Base-by-base conservation (phyloP, 1,140 invertebrate species). In the Polypedilum pembai region DNA sequence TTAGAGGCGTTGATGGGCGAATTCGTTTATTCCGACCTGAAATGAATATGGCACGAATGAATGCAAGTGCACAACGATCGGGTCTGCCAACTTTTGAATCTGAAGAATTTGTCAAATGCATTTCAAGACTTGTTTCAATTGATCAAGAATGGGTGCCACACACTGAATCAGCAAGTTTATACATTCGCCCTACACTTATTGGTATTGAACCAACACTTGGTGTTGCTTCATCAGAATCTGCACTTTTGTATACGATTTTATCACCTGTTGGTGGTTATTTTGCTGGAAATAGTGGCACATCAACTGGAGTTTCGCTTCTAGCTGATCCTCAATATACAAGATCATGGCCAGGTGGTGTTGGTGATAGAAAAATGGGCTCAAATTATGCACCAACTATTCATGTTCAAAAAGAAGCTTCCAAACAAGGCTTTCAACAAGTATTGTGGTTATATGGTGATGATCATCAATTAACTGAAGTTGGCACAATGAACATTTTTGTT, bases 111-210 rank as follows among this genome's bases (percentile, higher is more conserved):
- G 88, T 98, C 15, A 89, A 92, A 81, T 95, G 95, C 78, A 85
- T 99, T 12, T 88, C 89, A 78, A 88, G 94, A 78, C 85, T 99
- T 65, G 85, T 99, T 73, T 87, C 88, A 79, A 92, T 99, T 75
- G 98, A 99, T 80, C 91, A 94, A 79, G 95, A 98, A 83, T 99
- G 97, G 98, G 94, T 99, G 7, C 98, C 98, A 3, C 90, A 95
- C 81, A 90, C 90, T 5, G 89, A 91, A 79, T 85, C 90, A 7
- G 92, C 92, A 79, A 96, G 95, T 79, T 86, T 99, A 5, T 99
- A 99, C 80, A 91, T 99, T 75, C 86, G 98, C 78, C 98, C 98
- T 63, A 98, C 98, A 0, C 84, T 98, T 41, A 98, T 99, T 81
- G 97, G 93, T 75, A 97, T 94, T 75, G 97, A 99, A 94, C 91